Conservation (phyloP, 2,888 invertebrate species). For the Trimorus sp. region DNA sequence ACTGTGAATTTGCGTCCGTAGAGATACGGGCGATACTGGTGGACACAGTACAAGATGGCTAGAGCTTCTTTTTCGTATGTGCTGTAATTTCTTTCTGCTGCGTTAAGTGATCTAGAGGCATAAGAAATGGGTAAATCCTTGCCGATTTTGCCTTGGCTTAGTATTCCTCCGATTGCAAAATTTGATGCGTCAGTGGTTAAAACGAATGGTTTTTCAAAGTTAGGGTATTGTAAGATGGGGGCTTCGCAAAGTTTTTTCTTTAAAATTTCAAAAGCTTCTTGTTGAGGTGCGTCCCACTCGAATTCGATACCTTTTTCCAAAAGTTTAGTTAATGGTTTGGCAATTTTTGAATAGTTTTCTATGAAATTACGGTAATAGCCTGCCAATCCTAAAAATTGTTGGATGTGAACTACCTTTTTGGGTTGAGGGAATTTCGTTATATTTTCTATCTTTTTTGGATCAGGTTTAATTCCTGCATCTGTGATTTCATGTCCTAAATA, state of each 20-base stretch:
- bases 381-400: conserved; percentile 5
- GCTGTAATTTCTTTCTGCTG: too few relatives aligned
- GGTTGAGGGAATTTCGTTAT: neutral
- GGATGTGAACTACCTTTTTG: neutral
- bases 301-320: neutral
- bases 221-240: too few relatives aligned
- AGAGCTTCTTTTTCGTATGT: too few relatives aligned
- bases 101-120: too few relatives aligned
- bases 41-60: too few relatives aligned
- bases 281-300: neutral
- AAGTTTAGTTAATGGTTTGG: conserved; percentile 3
- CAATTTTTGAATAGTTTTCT: neutral
- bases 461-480: conserved; percentile 2
- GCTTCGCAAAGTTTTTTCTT: conserved; percentile 22
- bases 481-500: neutral
- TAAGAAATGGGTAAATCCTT: too few relatives aligned
- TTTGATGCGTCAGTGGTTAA: conserved; percentile 52
- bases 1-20: too few relatives aligned
- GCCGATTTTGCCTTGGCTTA: too few relatives aligned
- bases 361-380: conserved; percentile 8
- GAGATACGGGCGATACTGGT: too few relatives aligned
- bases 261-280: neutral
- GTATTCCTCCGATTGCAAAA: too few relatives aligned
- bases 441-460: neutral
- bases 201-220: conserved; percentile 44